Conservation (phyloP, 1,140 invertebrate species). For the Lanistes nyassanus region DNA sequence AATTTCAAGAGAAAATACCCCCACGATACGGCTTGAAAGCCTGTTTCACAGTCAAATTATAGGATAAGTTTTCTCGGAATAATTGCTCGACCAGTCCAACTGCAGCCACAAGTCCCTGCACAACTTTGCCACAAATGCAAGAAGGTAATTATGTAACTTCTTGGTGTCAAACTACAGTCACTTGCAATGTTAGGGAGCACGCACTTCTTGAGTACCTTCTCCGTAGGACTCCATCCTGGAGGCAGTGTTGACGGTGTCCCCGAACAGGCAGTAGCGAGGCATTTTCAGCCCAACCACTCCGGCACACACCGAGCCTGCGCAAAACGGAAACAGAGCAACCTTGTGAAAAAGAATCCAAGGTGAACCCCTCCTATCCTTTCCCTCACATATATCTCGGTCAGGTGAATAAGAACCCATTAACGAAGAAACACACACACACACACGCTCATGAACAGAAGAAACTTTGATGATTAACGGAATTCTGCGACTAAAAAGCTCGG, state of each 20-base stretch:
- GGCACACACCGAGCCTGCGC: constrained; percentile 80
- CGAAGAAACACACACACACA: neutral
- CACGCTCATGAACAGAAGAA: neutral
- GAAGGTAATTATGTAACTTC: neutral
- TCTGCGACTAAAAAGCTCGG: neutral
- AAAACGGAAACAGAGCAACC: neutral
- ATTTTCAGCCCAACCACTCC: constrained; percentile 52
- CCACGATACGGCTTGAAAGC: too few species aligned
- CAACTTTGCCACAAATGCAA: too few species aligned
- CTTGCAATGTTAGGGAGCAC: neutral
- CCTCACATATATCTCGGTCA: neutral
- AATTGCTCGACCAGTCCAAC: too few species aligned
- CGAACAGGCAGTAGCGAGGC: constrained; percentile 57
- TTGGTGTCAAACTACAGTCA: neutral
- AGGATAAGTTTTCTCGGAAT: neutral
- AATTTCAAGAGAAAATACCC: too few species aligned
- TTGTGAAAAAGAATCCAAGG: neutral
- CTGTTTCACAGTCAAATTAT: neutral
- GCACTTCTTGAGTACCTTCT: constrained; percentile 24
- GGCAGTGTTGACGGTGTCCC: constrained; percentile 56
- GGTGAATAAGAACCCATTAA: neutral
- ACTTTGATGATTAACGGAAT: neutral
- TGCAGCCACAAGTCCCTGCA: neutral
- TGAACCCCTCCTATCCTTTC: neutral
- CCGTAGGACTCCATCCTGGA: constrained; percentile 56